A percentile compares a stretch with the other conserved stretches of the same genome.
Evolutionary conservation across 2,888 invertebrate species (phyloP).

Genomic region (Chironomus tentans): DNA sequence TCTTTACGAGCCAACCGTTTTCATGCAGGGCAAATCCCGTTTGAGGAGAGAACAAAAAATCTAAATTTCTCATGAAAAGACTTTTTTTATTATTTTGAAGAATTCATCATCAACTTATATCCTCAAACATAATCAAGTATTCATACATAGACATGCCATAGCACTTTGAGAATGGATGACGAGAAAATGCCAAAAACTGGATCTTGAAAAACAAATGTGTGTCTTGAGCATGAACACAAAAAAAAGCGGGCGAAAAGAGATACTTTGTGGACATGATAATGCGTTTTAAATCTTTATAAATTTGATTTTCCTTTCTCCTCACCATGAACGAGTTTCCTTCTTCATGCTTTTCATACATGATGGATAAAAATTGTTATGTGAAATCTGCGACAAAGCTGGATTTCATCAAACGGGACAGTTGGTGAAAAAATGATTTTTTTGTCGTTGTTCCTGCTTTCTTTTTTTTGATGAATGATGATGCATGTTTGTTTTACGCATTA

Average conservation of each 20-base stretch:
- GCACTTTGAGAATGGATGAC: neutral
- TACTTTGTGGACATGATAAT: constrained; percentile 24
- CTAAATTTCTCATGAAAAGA: neutral
- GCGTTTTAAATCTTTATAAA: constrained; percentile 27
- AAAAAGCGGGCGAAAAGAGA: constrained; percentile 1
- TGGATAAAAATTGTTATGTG: neutral
- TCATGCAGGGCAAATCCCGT: constrained; percentile 6
- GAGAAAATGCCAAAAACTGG: neutral
- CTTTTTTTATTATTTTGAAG: neutral
- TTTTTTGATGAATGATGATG: constrained; percentile 10
- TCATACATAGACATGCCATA: neutral
- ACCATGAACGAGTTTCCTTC: neutral
- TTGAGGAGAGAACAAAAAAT: no score
- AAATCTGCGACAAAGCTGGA: neutral
- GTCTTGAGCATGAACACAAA: neutral
- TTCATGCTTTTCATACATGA: neutral
- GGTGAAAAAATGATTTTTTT: neutral
- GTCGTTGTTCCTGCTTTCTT: no score
- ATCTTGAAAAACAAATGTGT: constrained; percentile 13
- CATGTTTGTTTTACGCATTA: neutral
- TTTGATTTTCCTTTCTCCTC: constrained; percentile 13
- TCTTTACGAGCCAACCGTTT: neutral
- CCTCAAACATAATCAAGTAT: neutral
- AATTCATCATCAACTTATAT: constrained; percentile 26
- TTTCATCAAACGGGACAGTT: constrained; percentile 1